Conservation (phyloP, 1,140 invertebrate species). For the Zaprionus capensis region DNA sequence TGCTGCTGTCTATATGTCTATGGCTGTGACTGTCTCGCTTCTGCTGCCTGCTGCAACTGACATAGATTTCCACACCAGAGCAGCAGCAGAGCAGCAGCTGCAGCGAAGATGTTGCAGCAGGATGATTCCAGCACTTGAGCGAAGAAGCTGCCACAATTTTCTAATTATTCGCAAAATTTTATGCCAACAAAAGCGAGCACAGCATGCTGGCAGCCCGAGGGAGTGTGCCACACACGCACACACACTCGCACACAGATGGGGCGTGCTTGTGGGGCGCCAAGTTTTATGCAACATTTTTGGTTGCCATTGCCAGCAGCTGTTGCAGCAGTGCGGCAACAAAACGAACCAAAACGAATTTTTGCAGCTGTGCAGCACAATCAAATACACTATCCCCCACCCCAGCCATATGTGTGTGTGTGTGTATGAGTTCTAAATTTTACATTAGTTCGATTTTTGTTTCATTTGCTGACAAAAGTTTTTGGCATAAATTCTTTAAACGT, state of each 20-base stretch:
- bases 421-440: constrained; percentile 61
- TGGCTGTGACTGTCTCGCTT: constrained; percentile 21
- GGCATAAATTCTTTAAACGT: constrained; percentile 55
- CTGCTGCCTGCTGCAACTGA: constrained; percentile 31
- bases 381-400: constrained; percentile 4
- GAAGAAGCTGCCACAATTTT: constrained; percentile 78
- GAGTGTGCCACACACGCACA: constrained; percentile 7
- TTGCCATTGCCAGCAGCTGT: constrained; percentile 56
- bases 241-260: constrained; percentile 6
- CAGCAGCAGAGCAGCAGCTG: constrained; percentile 38
- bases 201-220: constrained; percentile 27
- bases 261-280: constrained; percentile 44
- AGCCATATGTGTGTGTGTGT: not conserved
- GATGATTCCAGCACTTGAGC: constrained; percentile 30
- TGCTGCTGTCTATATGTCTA: constrained; percentile 39
- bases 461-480: constrained; percentile 66
- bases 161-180: constrained; percentile 83
- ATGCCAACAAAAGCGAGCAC: constrained; percentile 72
- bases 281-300: constrained; percentile 72
- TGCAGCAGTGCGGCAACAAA: constrained; percentile 60
- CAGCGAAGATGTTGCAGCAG: constrained; percentile 46
- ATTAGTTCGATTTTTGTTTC: constrained; percentile 80
- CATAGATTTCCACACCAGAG: constrained; percentile 54
- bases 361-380: constrained; percentile 56
- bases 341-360: constrained; percentile 57